Percentiles rank a stretch among this genome's conserved stretches.
Evolutionary conservation across 2,888 invertebrate genomes (phyloP).

Genomic region (Epinotia demarniana): DNA sequence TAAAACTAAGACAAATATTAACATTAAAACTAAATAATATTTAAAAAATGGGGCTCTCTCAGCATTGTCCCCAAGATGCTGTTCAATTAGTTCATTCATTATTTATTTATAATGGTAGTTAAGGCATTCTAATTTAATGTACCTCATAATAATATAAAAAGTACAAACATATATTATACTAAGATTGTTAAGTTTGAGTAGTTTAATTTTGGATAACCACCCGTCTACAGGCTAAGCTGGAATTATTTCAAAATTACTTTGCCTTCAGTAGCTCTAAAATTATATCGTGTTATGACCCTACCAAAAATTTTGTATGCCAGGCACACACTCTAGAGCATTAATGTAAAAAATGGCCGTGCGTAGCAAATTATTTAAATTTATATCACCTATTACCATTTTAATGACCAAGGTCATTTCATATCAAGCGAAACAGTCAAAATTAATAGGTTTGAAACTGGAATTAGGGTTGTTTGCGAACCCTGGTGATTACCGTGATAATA

Average conservation of each 20-base stretch:
- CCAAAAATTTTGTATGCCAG: neutral
- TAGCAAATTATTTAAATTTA: constrained; percentile 39
- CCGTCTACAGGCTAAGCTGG: neutral
- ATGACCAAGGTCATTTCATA: constrained; percentile 51
- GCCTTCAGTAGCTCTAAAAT: neutral
- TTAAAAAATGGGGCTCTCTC: too few relatives aligned
- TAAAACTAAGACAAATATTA: too few relatives aligned
- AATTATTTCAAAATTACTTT: neutral
- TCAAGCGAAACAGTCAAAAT: constrained; percentile 50
- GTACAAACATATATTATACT: too few relatives aligned
- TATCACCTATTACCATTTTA: constrained; percentile 43
- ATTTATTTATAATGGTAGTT: too few relatives aligned
- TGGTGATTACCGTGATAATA: constrained; percentile 45
- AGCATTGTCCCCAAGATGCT: too few relatives aligned
- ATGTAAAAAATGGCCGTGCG: constrained; percentile 19
- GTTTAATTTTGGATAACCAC: too few relatives aligned
- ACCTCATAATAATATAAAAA: too few relatives aligned
- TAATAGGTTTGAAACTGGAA: constrained; percentile 53
- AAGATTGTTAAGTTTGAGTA: too few relatives aligned
- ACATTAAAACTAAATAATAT: too few relatives aligned
- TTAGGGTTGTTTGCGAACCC: constrained; percentile 54
- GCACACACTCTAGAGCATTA: constrained; percentile 20
- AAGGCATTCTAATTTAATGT: too few relatives aligned
- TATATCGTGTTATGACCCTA: neutral
- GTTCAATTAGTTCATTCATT: too few relatives aligned